A percentile compares a stretch with the other conserved stretches of the same genome.
Evolutionary conservation across 2,113 vertebrate species (phyloP).

Genomic region (Chloroceryle aenea): DNA sequence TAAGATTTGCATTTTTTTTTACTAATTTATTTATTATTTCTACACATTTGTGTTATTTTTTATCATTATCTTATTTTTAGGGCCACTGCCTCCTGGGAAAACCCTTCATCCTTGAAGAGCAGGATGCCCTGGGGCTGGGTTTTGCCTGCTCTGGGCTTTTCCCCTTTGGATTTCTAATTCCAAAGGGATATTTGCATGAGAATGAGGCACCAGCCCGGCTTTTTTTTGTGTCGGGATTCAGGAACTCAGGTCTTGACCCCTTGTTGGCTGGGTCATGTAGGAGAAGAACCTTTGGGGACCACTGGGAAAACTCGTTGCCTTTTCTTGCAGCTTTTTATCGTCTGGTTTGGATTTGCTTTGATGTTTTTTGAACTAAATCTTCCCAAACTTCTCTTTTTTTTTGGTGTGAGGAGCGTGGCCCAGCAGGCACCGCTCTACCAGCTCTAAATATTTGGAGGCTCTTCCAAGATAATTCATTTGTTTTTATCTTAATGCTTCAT

Average conservation of each 20-base stretch:
- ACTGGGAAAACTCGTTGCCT: background rate
- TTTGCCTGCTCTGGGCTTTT: background rate
- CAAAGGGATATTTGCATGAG: background rate
- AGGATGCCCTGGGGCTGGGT: background rate
- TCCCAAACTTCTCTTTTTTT: background rate
- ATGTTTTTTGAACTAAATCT: background rate
- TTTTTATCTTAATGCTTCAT: background rate
- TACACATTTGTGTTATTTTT: too few relatives aligned
- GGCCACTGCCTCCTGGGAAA: background rate
- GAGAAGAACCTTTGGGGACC: background rate
- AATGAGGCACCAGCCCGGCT: background rate
- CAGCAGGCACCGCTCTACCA: rapidly evolving
- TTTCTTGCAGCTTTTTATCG: background rate
- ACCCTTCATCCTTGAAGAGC: background rate
- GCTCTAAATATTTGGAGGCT: too few relatives aligned
- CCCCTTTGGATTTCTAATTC: background rate
- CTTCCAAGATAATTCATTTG: rapidly evolving
- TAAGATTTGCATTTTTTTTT: too few relatives aligned
- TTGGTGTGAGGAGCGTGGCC: rapidly evolving
- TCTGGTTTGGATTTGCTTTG: background rate
- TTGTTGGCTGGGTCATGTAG: background rate
- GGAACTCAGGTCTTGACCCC: background rate
- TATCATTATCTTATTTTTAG: background rate
- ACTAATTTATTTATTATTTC: too few relatives aligned
- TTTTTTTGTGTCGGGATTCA: background rate